Conservation (phyloP, 2,888 invertebrate genomes). For the Synergus laeviventris region DNA sequence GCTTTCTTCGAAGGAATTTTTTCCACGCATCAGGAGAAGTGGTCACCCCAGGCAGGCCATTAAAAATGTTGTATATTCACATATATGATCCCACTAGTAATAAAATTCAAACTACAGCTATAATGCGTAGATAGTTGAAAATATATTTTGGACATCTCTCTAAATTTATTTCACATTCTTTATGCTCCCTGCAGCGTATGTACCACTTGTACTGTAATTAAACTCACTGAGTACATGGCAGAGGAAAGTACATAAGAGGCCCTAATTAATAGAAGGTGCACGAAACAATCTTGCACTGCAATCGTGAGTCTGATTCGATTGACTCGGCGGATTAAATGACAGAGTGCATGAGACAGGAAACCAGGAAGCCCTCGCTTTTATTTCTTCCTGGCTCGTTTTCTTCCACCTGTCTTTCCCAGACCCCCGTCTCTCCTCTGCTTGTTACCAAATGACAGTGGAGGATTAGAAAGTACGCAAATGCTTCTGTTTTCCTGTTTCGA, state of each 20-base stretch:
- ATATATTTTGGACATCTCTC: not conserved
- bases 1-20: not conserved
- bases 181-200: not conserved
- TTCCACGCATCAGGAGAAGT: not conserved
- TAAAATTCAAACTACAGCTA: not conserved
- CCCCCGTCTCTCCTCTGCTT: constrained; percentile 50
- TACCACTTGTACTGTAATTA: not conserved
- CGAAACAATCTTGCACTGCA: not conserved
- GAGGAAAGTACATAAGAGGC: not conserved
- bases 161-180: not conserved
- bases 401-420: constrained; percentile 52
- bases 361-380: constrained; percentile 62
- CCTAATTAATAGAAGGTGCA: not conserved
- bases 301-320: not conserved
- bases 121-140: not conserved
- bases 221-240: not conserved
- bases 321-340: not conserved
- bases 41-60: not conserved
- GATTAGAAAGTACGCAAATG: constrained; percentile 2
- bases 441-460: constrained; percentile 46
- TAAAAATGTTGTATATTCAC: not conserved
- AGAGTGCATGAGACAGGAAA: constrained; percentile 61
- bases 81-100: not conserved
- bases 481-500: not conserved
- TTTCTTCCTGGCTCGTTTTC: constrained; percentile 55